A percentile compares a stretch with the other conserved stretches of the same genome.
Conservation (phyloP, 2,113 vertebrate genomes). For the Pterocles burchelli region DNA sequence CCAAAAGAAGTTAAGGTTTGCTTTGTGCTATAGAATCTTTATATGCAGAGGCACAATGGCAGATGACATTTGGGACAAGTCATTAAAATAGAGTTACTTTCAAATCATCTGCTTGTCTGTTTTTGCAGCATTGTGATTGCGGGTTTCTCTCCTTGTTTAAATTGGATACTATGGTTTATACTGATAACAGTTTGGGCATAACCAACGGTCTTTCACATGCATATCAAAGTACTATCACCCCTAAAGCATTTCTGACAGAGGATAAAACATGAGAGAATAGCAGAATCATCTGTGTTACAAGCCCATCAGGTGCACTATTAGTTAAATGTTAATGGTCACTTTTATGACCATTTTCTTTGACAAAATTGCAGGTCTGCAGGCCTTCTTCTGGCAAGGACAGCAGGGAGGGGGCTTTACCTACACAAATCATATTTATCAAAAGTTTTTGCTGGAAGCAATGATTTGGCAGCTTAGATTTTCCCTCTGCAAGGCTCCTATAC, state of each 20-base stretch:
- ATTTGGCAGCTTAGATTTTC: background rate
- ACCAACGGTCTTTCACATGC: background rate
- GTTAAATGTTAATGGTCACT: background rate
- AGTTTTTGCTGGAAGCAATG: background rate
- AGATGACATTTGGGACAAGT: background rate
- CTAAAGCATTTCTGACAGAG: background rate
- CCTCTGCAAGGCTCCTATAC: background rate
- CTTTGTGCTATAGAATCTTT: background rate
- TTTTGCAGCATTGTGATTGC: background rate
- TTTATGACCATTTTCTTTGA: background rate
- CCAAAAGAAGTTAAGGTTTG: background rate
- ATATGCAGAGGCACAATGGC: background rate
- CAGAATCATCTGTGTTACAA: background rate
- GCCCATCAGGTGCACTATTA: background rate
- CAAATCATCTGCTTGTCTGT: background rate
- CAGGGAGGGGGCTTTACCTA: background rate
- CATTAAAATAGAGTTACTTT: background rate
- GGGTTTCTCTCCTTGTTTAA: background rate
- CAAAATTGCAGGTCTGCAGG: background rate
- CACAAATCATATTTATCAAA: background rate
- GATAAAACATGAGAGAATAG: background rate
- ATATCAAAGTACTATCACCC: background rate
- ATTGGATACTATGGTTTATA: background rate
- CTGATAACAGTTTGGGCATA: background rate
- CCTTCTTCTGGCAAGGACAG: background rate